These are phyloP conservation scores for Apodemus speciosus DNA, from an alignment of 2,113 vertebrate species.

Conservation along the genomic window DNA sequence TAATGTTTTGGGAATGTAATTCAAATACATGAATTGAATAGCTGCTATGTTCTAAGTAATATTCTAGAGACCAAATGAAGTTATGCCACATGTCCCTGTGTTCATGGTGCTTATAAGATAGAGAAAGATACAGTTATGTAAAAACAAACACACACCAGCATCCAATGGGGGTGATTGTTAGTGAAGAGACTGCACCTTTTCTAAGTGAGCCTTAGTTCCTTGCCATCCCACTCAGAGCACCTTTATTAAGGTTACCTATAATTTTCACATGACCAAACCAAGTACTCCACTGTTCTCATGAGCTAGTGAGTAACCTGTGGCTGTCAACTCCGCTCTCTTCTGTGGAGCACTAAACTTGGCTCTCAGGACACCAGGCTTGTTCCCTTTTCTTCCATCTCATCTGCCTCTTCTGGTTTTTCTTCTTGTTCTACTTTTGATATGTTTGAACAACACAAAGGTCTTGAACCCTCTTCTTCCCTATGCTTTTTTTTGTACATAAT, in stretches of 20 bases:
- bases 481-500: neutral
- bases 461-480: neutral
- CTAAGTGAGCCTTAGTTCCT: neutral
- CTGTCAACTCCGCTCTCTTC: neutral
- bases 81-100: neutral
- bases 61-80: neutral
- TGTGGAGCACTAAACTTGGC: neutral
- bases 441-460: neutral
- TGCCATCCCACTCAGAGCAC: neutral
- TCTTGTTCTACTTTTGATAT: constrained; percentile 22
- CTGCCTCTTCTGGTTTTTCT: constrained; percentile 13
- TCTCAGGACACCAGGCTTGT: constrained; percentile 22
- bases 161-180: neutral
- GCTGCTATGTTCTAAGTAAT: neutral
- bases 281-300: neutral
- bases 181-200: neutral
- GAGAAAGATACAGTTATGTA: neutral
- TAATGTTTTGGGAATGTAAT: constrained; percentile 50
- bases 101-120: neutral
- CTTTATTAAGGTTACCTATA: neutral
- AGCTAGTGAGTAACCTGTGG: neutral
- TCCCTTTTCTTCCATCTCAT: neutral
- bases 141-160: neutral
- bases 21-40: constrained; percentile 34
- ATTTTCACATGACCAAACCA: neutral